Evolutionary conservation across 2,888 invertebrate genomes (phyloP), one percentile per base, ranked within the genome.

Genomic region (Serrognathus titanus): DNA sequence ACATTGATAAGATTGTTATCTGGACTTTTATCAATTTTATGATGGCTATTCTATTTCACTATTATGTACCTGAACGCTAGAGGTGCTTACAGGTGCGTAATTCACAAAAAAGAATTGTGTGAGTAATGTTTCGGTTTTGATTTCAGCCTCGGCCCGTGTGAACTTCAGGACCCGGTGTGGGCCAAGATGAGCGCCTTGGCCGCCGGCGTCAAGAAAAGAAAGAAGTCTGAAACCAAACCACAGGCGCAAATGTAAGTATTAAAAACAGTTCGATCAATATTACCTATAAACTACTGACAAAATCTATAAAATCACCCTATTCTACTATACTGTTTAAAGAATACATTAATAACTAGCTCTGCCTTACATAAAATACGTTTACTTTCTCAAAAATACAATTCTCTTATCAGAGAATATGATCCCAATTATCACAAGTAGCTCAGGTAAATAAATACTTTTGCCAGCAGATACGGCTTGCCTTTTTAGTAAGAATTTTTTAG

Each of bases 61-160:
- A 52, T 43, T 35, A 52, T 52, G 41, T 45, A 43, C 45, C 24
- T 52, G 16, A 40, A 51, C 12, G 51, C 31, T 51, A 41, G 16
- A 36, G 52, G 36, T 35, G 20, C 52, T 31, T 35, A 31, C 54
- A 54, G 54, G 54, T 54, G 48, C 36, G 37, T 41, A 12, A 39
- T 24, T 13, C 24, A 20, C 20, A 40, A 51, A 38, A 51, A 13
- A 31, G 38, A 12, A 36, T 35, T 31, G 11, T 35, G 20, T 12
- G 43, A 7, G 10, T 50, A 46, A 51, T 36, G 24, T 37, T 48
- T 13, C 66, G 54, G 66, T 66, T 62, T 65, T 65, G 72, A 62
- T 88, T 87, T 67, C 83, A 92, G 92, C 89, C 87, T 90, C 85
- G 89, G 90, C 85, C 90, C 91, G 85, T 89, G 90, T 89, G 91